Base-by-base conservation (phyloP, 1,140 invertebrate species). In the Tyrophagus putrescentiae region DNA sequence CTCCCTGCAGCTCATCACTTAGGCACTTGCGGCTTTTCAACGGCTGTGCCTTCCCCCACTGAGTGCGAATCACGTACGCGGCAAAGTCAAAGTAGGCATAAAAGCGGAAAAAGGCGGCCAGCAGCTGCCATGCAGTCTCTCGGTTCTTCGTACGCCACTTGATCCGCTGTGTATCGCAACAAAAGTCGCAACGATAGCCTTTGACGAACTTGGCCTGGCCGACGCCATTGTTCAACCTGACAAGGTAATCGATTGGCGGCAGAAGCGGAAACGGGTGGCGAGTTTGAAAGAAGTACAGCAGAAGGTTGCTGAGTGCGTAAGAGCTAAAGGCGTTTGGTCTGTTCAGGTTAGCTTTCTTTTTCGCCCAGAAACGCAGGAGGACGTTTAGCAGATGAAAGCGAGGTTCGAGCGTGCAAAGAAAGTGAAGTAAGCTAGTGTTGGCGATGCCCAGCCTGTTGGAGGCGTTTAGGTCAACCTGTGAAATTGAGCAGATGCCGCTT, bases 391-490 rank as follows among this genome's bases (percentile, higher is more conserved):
- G 13, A 13, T 4, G n/a, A 25, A 54, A 54, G 13, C 52, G 52
- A 1, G 52, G 13, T 13, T 54, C 52, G 7, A 54, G 39, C 27
- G 32, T 32, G 25, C 52, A 54, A 23, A 54, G 28, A 13, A 54
- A 54, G 1, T 34, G 52, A 32, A 54, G 32, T n/a, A 54, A 33
- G n/a, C 28, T 13, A 13, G 52, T 54, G 13, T 54, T 54, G 9
- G 52, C 27, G 9, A 54, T 27, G n/a, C 52, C 52, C 3, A 54
- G 28, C 3, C 31, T 34, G 39, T 27, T 27, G 25, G 32, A 34
- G n/a, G 27, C 52, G 27, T 54, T 54, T 31, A 54, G 13, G 25
- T 54, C 52, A 13, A 31, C 32, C 25, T 54, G 13, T 3, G 39
- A 11, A 4, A 27, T 11, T 54, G n/a, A 25, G 11, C 25, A 7